Evolutionary conservation across 2,113 vertebrate genomes (phyloP).

Genomic region (Hucho hucho): DNA sequence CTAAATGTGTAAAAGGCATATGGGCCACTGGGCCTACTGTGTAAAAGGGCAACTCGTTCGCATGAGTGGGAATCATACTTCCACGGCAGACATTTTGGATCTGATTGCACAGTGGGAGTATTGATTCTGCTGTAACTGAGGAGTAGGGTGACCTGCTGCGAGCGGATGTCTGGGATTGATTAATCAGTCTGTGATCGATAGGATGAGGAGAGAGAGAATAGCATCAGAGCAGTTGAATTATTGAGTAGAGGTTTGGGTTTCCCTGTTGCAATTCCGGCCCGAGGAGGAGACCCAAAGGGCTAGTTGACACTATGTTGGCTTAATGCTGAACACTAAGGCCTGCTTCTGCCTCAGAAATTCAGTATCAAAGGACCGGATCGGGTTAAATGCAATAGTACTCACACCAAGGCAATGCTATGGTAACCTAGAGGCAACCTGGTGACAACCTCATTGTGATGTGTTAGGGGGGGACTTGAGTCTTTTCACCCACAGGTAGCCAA

Average conservation of each 20-base stretch:
- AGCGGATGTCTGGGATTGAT: slow-evolving; percentile 13
- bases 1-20: slow-evolving; percentile 7
- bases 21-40: neutral
- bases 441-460: neutral
- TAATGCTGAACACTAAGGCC: slow-evolving; percentile 15
- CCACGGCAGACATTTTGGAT: slow-evolving; percentile 13
- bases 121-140: neutral
- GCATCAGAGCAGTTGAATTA: slow-evolving; percentile 6
- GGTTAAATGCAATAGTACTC: neutral
- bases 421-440: slow-evolving; percentile 15
- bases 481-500: slow-evolving; percentile 8
- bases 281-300: slow-evolving; percentile 14
- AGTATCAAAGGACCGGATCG: neutral
- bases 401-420: slow-evolving; percentile 2
- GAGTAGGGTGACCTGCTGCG: neutral
- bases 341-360: slow-evolving; percentile 5
- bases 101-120: neutral
- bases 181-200: slow-evolving; percentile 12
- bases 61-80: neutral
- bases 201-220: slow-evolving; percentile 3
- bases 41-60: neutral
- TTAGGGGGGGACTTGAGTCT: slow-evolving; percentile 12
- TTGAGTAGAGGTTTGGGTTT: slow-evolving; percentile 16
- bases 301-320: slow-evolving; percentile 1
- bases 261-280: slow-evolving; percentile 24